phyloP scores from a whole-genome alignment of 2,797 vertebrate genomes.

The Fundulus diaphanus region DNA sequence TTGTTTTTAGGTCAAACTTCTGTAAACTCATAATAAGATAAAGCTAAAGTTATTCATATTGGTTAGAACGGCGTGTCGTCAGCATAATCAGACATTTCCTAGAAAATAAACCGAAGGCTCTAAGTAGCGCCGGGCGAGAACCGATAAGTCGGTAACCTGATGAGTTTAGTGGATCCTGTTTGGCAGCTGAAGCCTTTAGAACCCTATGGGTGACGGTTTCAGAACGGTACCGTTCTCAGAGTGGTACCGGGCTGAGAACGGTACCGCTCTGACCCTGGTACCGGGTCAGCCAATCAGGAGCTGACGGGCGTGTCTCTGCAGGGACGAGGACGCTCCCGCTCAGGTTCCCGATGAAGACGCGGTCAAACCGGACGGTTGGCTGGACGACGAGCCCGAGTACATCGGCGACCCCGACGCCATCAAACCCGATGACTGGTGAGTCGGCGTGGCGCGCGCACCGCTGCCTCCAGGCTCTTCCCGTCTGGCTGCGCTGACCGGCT shows the following conservation, averaged over 20 bases:
- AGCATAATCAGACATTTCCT: neutral
- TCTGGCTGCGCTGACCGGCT: neutral
- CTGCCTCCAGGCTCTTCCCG: neutral
- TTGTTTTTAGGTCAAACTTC: no score
- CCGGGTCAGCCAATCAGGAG: no score
- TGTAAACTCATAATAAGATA: neutral
- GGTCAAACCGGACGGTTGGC: constrained; percentile 95
- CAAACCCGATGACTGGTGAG: constrained; percentile 93
- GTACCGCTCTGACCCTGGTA: no score
- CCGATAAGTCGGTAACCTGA: no score
- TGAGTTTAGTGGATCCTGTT: no score
- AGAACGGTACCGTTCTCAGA: no score
- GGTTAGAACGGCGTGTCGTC: neutral
- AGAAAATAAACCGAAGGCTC: neutral
- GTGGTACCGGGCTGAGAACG: no score
- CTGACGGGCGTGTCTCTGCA: constrained; percentile 46
- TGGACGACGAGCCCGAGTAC: constrained; percentile 95
- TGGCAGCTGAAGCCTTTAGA: no score
- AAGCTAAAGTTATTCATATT: neutral
- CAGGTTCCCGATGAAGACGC: constrained; percentile 92
- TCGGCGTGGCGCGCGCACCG: neutral
- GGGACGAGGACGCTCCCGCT: constrained; percentile 97
- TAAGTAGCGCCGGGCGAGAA: no score
- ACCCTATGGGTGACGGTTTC: no score
- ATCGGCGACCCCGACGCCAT: constrained; percentile 92